Conservation (phyloP, 2,888 invertebrate genomes). For the Agrochola litura region DNA sequence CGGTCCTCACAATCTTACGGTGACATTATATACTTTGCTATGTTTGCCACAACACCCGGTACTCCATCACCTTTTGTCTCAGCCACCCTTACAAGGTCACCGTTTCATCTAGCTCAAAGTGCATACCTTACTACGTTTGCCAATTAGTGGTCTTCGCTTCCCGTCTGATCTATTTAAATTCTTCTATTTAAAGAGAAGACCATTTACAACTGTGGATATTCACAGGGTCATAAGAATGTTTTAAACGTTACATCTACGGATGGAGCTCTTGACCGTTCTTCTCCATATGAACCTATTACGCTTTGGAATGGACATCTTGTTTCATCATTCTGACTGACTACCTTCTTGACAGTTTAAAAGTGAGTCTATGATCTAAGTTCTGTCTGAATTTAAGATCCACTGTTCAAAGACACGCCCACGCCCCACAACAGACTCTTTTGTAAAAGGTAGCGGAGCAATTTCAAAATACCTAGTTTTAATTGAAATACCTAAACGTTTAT, state of each 20-base stretch:
- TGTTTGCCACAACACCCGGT: no score
- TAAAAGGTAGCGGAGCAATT: constrained; percentile 16
- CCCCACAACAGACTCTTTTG: not conserved
- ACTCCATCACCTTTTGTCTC: no score
- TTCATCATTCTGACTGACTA: no score
- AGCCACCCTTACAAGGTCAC: not conserved
- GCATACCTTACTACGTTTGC: not conserved
- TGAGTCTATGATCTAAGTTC: not conserved
- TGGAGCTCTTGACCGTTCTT: not conserved
- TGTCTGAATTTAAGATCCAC: constrained; percentile 11
- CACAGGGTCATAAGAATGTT: not conserved
- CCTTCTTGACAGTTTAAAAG: not conserved
- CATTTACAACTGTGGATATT: not conserved
- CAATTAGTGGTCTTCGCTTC: no score
- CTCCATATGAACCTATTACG: no score
- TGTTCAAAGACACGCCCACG: not conserved
- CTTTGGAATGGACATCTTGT: no score
- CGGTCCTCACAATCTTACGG: no score
- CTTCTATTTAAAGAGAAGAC: no score
- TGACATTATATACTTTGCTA: no score
- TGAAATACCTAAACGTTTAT: constrained; percentile 25
- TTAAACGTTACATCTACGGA: not conserved
- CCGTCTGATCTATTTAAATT: no score
- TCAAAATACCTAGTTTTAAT: constrained; percentile 31
- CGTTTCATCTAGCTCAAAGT: not conserved